Evolutionary conservation across 2,113 vertebrate species (phyloP).

Genomic region (Naja naja): DNA sequence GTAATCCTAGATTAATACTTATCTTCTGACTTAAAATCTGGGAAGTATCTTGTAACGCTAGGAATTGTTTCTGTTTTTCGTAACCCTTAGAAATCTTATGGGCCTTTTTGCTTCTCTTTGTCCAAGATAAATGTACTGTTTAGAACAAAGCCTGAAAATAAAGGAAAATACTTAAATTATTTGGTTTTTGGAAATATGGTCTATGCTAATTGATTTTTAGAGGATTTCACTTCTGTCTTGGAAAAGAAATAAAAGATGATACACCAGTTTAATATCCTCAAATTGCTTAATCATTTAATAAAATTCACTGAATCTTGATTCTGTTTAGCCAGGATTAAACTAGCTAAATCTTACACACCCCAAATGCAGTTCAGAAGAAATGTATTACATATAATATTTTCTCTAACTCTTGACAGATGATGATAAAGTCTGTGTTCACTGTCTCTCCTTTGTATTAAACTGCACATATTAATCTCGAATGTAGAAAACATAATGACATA

Average conservation of each 20-base stretch:
- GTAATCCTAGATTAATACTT: conserved; percentile 35
- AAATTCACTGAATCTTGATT: background rate
- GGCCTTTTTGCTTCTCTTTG: conserved; percentile 34
- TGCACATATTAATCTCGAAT: background rate
- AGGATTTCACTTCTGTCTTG: background rate
- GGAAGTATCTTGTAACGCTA: conserved; percentile 59
- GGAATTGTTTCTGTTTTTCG: conserved; percentile 59
- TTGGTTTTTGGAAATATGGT: conserved; percentile 4
- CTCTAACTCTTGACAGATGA: background rate
- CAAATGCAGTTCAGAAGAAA: background rate
- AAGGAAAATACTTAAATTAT: fast-evolving
- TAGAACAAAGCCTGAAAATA: conserved; percentile 45
- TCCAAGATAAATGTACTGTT: conserved; percentile 51
- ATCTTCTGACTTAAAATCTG: conserved; percentile 9
- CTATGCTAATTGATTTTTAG: background rate
- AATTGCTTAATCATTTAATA: background rate
- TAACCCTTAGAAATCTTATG: conserved; percentile 50
- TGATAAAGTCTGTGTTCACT: background rate
- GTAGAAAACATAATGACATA: background rate
- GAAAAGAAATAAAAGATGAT: background rate
- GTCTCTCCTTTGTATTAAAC: background rate
- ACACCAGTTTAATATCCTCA: background rate
- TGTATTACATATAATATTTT: background rate
- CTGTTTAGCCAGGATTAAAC: background rate
- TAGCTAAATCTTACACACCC: background rate